Percentiles rank a stretch among this genome's conserved stretches.
Conservation (phyloP, 2,113 vertebrate genomes). For the Corythaixoides concolor region DNA sequence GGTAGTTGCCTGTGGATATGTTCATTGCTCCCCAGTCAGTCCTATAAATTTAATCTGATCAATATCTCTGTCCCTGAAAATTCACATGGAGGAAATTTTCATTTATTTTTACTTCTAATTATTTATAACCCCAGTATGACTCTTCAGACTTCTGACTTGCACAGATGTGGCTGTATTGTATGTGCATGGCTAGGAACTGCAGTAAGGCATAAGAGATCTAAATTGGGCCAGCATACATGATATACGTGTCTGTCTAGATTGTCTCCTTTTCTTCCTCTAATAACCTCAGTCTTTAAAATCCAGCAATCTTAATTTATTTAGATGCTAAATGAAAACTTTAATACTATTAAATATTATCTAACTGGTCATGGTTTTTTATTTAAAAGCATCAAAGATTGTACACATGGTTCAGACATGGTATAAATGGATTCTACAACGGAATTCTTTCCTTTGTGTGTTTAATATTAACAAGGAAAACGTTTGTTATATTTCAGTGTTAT, state of each 20-base stretch:
- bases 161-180: background rate
- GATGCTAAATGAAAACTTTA: background rate
- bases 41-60: background rate
- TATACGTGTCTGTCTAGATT: background rate
- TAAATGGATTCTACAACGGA: background rate
- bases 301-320: background rate
- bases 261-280: background rate
- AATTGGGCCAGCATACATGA: background rate
- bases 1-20: background rate
- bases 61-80: background rate
- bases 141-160: background rate
- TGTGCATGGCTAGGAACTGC: background rate
- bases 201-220: background rate
- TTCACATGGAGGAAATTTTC: background rate
- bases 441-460: background rate
- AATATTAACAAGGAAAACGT: background rate
- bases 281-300: background rate
- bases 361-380: background rate
- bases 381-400: background rate
- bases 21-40: background rate
- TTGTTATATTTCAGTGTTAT: background rate
- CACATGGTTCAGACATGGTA: background rate
- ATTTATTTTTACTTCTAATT: background rate
- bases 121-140: background rate
- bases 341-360: background rate